These are phyloP conservation scores for Drosophila bifasciata DNA, from an alignment of 1,140 invertebrate species.

Conservation along the genomic window DNA sequence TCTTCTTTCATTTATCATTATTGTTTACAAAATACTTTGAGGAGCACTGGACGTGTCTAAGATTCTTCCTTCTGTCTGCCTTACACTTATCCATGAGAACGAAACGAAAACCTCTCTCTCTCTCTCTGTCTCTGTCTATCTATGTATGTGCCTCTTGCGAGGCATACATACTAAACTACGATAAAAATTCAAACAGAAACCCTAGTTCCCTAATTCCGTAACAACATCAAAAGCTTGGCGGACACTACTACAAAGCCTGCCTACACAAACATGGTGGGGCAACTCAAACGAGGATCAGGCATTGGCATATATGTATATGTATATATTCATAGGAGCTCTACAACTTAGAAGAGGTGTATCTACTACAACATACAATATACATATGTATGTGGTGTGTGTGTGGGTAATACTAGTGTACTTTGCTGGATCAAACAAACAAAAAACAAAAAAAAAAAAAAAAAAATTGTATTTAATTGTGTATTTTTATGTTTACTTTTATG, in stretches of 20 bases:
- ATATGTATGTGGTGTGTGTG: too few relatives aligned
- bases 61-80: conserved; percentile 56
- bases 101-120: conserved; percentile 23
- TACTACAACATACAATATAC: conserved; percentile 24
- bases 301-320: conserved; percentile 17
- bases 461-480: conserved; percentile 30
- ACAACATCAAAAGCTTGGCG: conserved; percentile 42
- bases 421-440: background rate
- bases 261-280: conserved; percentile 9
- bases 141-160: too few relatives aligned
- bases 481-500: conserved; percentile 6
- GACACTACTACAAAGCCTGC: conserved; percentile 35
- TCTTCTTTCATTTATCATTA: conserved; percentile 66
- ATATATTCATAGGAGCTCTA: conserved; percentile 50
- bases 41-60: conserved; percentile 83
- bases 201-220: background rate
- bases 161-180: too few relatives aligned
- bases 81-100: conserved; percentile 65
- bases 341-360: conserved; percentile 57
- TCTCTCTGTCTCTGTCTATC: too few relatives aligned
- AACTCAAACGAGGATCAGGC: background rate
- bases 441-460: conserved; percentile 9
- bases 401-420: background rate
- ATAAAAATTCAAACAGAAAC: background rate
- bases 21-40: conserved; percentile 84